Percentiles rank a stretch among this genome's conserved stretches.
These are phyloP conservation scores for Alviniconcha strummeri DNA, from an alignment of 2,888 invertebrate genomes.

Conservation along the genomic window DNA sequence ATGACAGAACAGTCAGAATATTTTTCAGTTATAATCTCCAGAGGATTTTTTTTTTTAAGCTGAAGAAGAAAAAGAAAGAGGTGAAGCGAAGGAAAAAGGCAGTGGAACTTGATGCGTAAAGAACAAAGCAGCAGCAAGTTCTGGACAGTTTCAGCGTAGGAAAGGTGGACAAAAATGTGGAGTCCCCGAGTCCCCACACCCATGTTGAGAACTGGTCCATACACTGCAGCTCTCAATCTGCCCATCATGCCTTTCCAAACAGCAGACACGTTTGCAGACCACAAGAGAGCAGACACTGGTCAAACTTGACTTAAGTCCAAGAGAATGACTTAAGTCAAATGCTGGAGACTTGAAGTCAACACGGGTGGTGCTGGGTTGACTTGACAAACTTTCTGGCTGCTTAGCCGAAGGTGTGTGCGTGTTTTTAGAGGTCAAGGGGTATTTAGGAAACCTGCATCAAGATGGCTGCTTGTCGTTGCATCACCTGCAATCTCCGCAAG, in stretches of 20 bases:
- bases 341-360: not conserved
- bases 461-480: too few relatives aligned
- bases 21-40: not conserved
- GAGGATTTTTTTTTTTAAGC: not conserved
- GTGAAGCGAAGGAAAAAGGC: not conserved
- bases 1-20: not conserved
- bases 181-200: not conserved
- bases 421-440: too few relatives aligned
- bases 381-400: not conserved
- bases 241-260: not conserved
- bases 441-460: too few relatives aligned
- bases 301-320: too few relatives aligned
- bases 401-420: too few relatives aligned
- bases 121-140: too few relatives aligned
- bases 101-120: not conserved
- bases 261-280: not conserved
- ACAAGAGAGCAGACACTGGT: not conserved
- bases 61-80: not conserved
- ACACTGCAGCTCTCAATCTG: conserved; percentile 6
- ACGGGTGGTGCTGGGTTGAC: conserved; percentile 23
- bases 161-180: too few relatives aligned
- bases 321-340: too few relatives aligned
- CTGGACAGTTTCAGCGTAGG: too few relatives aligned
- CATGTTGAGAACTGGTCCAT: not conserved
- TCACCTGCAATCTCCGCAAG: too few relatives aligned